phyloP scores from a whole-genome alignment of 1,140 invertebrate genomes.

The Bombus picipes region DNA sequence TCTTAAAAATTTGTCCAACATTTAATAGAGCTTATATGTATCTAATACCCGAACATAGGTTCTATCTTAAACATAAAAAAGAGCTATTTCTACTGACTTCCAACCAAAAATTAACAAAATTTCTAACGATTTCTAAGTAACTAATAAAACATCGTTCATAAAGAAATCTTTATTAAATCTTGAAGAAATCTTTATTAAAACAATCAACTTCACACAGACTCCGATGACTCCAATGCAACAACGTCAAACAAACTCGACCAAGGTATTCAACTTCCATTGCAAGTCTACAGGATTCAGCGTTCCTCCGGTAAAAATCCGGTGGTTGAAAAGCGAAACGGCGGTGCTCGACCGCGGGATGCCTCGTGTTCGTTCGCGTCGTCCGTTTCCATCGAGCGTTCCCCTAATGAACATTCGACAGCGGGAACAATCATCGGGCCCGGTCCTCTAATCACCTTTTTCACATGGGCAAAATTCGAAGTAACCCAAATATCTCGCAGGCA shows the following conservation, averaged over 20 bases:
- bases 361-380: background rate
- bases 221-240: background rate
- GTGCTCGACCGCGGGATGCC: background rate
- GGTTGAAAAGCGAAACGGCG: background rate
- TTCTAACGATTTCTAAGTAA: background rate
- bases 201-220: background rate
- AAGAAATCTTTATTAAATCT: background rate
- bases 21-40: no score
- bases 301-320: background rate
- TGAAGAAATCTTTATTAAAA: background rate
- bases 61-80: no score
- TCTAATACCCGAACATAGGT: no score
- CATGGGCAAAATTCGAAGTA: constrained; percentile 59
- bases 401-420: constrained; percentile 49
- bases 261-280: background rate
- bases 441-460: constrained; percentile 58
- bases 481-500: constrained; percentile 60
- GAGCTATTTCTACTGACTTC: no score
- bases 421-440: constrained; percentile 44
- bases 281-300: background rate
- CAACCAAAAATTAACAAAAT: no score
- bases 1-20: no score
- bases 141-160: background rate
- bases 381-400: constrained; percentile 30
- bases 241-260: background rate